Percentiles rank a stretch among this genome's conserved stretches.
phyloP scores from a whole-genome alignment of 2,113 vertebrate genomes.

The Pterocles gutturalis region DNA sequence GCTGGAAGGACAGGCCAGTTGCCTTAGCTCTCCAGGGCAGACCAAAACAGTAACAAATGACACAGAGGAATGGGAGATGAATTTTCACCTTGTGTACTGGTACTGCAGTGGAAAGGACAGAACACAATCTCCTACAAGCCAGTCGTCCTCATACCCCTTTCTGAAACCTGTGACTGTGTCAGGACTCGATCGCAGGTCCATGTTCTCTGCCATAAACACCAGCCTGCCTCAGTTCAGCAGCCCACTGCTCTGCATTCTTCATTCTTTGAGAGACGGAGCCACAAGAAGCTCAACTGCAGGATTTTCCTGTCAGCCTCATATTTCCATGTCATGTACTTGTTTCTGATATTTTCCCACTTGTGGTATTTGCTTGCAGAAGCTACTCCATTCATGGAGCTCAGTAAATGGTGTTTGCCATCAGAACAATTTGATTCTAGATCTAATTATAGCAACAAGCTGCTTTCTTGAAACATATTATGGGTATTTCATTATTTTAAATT shows the following conservation, averaged over 20 bases:
- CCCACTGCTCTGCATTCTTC: neutral
- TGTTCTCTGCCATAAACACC: neutral
- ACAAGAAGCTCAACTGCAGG: neutral
- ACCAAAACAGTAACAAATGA: neutral
- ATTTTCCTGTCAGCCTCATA: neutral
- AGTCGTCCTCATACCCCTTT: neutral
- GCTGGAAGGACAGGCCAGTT: neutral
- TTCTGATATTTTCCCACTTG: conserved; percentile 44
- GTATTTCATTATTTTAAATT: conserved; percentile 81
- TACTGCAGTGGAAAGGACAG: neutral
- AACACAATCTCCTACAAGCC: neutral
- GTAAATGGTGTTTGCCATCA: conserved; percentile 79
- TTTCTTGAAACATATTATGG: conserved; percentile 76
- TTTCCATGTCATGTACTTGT: neutral
- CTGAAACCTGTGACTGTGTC: neutral
- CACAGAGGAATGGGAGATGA: neutral
- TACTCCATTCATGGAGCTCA: conserved; percentile 63
- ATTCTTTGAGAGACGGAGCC: neutral
- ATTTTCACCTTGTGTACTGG: neutral
- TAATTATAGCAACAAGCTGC: conserved; percentile 82
- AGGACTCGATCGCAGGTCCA: neutral
- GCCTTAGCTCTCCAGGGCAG: neutral
- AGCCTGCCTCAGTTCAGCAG: neutral
- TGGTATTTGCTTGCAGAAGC: conserved; percentile 64
- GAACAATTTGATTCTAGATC: conserved; percentile 79